A percentile compares a stretch with the other conserved stretches of the same genome.
Conservation (phyloP, 2,113 vertebrate genomes). For the Phocoena phocoena region DNA sequence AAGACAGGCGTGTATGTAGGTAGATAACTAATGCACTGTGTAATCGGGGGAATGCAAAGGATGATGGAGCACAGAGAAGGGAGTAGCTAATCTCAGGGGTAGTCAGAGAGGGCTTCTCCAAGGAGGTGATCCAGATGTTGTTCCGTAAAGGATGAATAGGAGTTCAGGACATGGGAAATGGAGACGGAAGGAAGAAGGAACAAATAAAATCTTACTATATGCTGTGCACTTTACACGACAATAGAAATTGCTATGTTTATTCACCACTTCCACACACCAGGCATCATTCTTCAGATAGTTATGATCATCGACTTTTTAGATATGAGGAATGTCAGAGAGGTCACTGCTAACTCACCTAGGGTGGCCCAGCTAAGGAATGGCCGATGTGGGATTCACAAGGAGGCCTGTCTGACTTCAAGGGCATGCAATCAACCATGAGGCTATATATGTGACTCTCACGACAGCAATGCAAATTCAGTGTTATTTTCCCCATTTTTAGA, state of each 20-base stretch:
- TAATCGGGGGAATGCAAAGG: not conserved
- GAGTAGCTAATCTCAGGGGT: not conserved
- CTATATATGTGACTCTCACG: fast-evolving
- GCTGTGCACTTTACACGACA: not conserved
- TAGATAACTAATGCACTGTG: not conserved
- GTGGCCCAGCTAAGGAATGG: not conserved
- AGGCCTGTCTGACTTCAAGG: not conserved
- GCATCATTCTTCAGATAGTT: not conserved
- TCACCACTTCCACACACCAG: not conserved
- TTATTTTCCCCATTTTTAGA: not conserved
- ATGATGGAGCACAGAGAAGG: not conserved
- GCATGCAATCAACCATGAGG: not conserved
- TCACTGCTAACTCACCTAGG: not conserved
- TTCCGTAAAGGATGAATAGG: not conserved
- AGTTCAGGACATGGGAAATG: not conserved
- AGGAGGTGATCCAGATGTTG: not conserved
- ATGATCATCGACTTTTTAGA: not conserved
- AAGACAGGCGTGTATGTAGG: not conserved
- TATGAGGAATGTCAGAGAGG: not conserved
- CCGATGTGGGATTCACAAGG: not conserved
- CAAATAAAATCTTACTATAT: not conserved
- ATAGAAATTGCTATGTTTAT: not conserved
- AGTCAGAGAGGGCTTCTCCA: not conserved
- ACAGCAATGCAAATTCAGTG: not conserved
- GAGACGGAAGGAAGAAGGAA: not conserved